Evolutionary conservation across 2,797 vertebrate genomes (phyloP), one percentile per base, ranked within the genome.

Genomic region (Tapirus indicus): DNA sequence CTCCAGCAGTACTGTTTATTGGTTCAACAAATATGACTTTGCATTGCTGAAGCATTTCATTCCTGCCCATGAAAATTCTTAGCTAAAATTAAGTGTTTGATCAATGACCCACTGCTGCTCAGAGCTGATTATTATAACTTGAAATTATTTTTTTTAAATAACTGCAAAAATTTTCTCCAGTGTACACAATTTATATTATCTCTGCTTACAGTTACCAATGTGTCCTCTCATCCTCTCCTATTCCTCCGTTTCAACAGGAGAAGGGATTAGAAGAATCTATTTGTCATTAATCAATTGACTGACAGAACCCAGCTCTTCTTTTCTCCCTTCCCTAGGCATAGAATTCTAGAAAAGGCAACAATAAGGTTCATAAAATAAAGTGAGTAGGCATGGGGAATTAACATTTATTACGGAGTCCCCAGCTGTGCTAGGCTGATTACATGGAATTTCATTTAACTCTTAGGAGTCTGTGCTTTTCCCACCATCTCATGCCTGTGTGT

Each of bases 41-140:
- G 29, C 13, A n/a, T 83, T 88, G 12, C 69, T 91, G 47, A 94
- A 91, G 10, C 16, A 32, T 86, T 91, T 94, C 13, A 38, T 85
- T 95, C 60, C n/a, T 93, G 44, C 27, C 44, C 9, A 20, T 88
- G 71, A 80, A 97, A 88, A 85, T 91, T 75, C 56, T 84, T 62
- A 62, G 80, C 66, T 82, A 94, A 85, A 84, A 88, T 92, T 80
- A 83, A 78, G 18, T 52, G 77, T 97, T 91, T 91, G 41, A 93
- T 85, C 60, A 91, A n/a, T 88, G 44, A 29, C 7, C 18, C 49
- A 2, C 1, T 77, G 35, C 25, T 71, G 25, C 41, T 79, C 56
- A 93, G 52, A 77, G 41, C 44, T 20, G 1, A 60, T 80, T 89
- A 91, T 91, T 97, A 72, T 25, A 92, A 82, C 29, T n/a, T 62